These are phyloP conservation scores for Oncorhynchus nerka DNA, from an alignment of 2,113 vertebrate species.

Conservation along the genomic window DNA sequence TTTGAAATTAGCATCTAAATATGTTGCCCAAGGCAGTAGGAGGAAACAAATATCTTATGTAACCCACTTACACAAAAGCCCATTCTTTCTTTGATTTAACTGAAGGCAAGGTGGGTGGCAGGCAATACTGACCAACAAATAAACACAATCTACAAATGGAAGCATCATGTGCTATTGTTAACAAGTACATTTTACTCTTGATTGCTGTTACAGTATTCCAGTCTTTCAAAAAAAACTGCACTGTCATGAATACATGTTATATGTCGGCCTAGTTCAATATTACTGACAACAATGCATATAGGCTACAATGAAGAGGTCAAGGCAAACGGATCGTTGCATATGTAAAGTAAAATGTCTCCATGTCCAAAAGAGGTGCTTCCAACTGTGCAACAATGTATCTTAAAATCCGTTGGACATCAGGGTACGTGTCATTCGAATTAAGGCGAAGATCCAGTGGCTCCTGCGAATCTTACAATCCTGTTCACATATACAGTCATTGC, in stretches of 20 bases:
- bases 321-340: background rate
- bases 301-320: background rate
- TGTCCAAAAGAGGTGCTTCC: background rate
- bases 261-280: too few relatives aligned
- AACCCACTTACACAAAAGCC: conserved; percentile 68
- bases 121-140: conserved; percentile 22
- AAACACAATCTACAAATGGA: conserved; percentile 7
- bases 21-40: conserved; percentile 42
- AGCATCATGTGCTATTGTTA: too few relatives aligned
- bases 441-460: background rate
- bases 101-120: conserved; percentile 36
- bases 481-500: background rate
- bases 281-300: too few relatives aligned
- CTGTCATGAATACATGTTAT: too few relatives aligned
- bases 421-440: background rate
- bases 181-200: too few relatives aligned
- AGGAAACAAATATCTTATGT: conserved; percentile 64
- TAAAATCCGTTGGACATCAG: background rate
- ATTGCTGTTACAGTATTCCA: background rate
- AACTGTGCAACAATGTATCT: background rate
- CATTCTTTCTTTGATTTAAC: conserved; percentile 43
- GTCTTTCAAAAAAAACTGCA: background rate
- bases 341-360: background rate
- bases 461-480: background rate
- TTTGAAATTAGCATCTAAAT: conserved; percentile 51